Evolutionary conservation across 2,113 vertebrate species (phyloP).

Genomic region (Chionomys nivalis): DNA sequence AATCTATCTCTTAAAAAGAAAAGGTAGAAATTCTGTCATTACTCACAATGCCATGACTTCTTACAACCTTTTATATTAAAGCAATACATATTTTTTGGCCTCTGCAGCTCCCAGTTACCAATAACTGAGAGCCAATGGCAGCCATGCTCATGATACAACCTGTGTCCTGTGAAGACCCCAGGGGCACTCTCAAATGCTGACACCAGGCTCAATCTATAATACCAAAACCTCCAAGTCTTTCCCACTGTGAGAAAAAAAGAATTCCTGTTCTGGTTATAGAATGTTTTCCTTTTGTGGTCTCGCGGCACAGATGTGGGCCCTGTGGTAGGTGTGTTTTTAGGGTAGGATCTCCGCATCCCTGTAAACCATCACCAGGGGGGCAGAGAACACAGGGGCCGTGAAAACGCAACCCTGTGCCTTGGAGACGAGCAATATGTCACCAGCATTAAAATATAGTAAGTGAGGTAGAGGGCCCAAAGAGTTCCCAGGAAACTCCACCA

Average conservation of each 20-base stretch:
- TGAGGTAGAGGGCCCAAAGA: background rate
- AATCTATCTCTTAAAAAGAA: background rate
- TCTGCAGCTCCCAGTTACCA: background rate
- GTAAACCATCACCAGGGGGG: background rate
- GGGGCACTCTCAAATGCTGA: background rate
- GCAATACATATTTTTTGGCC: background rate
- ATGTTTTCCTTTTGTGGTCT: background rate
- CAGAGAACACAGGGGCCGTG: background rate
- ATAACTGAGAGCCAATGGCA: background rate
- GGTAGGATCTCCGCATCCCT: background rate
- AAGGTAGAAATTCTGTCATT: background rate
- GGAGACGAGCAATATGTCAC: no score
- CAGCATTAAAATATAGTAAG: background rate
- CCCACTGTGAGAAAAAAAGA: background rate
- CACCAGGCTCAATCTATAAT: background rate
- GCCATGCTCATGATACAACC: background rate
- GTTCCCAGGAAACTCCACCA: background rate
- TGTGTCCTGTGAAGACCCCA: background rate
- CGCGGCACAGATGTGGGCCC: background rate
- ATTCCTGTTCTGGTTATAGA: background rate
- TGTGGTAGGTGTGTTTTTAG: background rate
- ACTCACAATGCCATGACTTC: background rate
- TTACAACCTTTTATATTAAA: constrained; percentile 12
- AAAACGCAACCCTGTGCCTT: background rate
- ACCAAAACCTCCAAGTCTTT: background rate